Conservation (phyloP, 2,888 invertebrate species). For the Pycnomerus fuliginosus region DNA sequence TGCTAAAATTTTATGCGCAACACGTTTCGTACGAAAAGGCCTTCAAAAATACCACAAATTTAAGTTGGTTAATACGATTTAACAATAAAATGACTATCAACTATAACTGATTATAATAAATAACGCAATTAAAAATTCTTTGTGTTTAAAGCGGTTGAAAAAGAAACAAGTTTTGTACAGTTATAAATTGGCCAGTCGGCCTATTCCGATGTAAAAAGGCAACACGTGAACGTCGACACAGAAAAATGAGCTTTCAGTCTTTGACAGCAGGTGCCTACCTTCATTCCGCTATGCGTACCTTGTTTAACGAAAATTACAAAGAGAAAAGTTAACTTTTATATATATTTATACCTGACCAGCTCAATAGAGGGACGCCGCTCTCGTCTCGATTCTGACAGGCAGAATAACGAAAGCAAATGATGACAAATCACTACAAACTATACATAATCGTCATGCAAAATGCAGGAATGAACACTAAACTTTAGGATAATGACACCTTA, state of each 20-base stretch:
- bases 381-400: conserved; percentile 38
- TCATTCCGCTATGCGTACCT: conserved; percentile 24
- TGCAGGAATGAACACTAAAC: conserved; percentile 16
- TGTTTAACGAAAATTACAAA: conserved; percentile 32
- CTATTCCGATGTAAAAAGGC: conserved; percentile 28
- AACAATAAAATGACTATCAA: too few species aligned
- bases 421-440: conserved; percentile 46
- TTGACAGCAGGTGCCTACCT: conserved; percentile 39
- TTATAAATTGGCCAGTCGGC: conserved; percentile 36
- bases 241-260: conserved; percentile 38
- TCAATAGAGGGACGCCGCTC: conserved; percentile 26
- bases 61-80: too few species aligned
- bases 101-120: conserved; percentile 14
- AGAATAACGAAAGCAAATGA: conserved; percentile 43
- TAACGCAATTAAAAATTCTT: conserved; percentile 22
- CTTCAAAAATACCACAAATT: background rate
- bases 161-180: conserved; percentile 20
- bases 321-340: conserved; percentile 27
- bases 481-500: conserved; percentile 1
- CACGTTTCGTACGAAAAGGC: conserved; percentile 11
- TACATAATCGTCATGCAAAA: conserved; percentile 40
- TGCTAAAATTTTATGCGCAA: conserved; percentile 35
- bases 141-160: conserved; percentile 12
- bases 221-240: conserved; percentile 36
- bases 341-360: conserved; percentile 32